Conservation (phyloP, 92 coral and sea anemone genomes). For the Galaxea fascicularis region DNA sequence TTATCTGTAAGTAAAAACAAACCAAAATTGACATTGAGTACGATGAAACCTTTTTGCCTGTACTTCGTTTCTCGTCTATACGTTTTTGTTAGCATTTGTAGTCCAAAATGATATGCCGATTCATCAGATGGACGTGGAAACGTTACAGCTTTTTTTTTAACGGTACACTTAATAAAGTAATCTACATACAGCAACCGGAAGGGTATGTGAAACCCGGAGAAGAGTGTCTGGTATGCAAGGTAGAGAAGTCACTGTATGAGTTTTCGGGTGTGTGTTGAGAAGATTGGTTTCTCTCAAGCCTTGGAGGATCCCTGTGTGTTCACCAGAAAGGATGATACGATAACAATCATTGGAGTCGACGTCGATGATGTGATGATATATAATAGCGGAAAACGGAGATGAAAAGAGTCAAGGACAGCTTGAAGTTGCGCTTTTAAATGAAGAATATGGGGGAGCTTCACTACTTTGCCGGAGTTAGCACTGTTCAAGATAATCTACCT, state of each 20-base stretch:
- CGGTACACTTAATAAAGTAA: constrained; percentile 62
- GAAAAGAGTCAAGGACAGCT: no score
- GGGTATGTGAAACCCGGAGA: constrained; percentile 54
- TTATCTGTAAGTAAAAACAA: no score
- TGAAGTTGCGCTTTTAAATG: no score
- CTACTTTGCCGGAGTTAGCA: no score
- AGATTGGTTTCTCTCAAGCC: constrained; percentile 55
- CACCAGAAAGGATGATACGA: constrained; percentile 19
- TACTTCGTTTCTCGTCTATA: constrained; percentile 64
- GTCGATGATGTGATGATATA: no score
- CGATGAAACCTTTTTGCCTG: constrained; percentile 53
- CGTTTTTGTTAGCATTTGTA: constrained; percentile 59
- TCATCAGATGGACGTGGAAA: constrained; percentile 60
- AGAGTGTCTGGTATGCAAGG: constrained; percentile 57
- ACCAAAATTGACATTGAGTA: no score
- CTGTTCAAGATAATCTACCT: no score
- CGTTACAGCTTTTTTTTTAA: constrained; percentile 56
- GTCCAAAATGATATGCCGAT: constrained; percentile 43
- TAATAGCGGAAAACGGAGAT: background rate
- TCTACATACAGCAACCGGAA: constrained; percentile 66
- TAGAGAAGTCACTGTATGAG: constrained; percentile 61
- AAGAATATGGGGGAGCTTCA: no score
- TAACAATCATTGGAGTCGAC: no score
- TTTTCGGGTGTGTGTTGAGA: constrained; percentile 30
- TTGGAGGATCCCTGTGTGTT: constrained; percentile 25